Conservation (phyloP, 2,113 vertebrate genomes). For the Pomatorhinus ruficollis region DNA sequence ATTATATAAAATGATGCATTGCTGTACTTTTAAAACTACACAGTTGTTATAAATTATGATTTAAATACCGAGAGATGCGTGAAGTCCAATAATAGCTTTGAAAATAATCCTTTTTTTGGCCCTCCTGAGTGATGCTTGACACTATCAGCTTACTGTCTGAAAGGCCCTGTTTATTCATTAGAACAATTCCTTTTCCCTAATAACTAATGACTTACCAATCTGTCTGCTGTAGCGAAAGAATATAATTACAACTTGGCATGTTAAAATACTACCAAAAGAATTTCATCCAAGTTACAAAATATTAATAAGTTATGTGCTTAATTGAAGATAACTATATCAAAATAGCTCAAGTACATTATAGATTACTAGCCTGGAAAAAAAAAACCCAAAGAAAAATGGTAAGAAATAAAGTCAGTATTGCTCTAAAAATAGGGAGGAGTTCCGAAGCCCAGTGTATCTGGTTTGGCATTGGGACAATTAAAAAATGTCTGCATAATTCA, state of each 20-base stretch:
- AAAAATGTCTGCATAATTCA: not conserved
- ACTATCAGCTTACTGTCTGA: not conserved
- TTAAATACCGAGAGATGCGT: not conserved
- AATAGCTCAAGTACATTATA: not conserved
- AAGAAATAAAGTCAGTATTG: not conserved
- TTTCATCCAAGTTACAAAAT: slow-evolving; percentile 27
- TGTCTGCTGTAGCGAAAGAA: not conserved
- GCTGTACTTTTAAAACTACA: not conserved
- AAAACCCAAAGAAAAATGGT: not conserved
- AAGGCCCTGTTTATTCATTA: slow-evolving; percentile 8
- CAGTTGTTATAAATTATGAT: not conserved
- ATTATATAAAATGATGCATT: not conserved
- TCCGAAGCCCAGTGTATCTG: not conserved
- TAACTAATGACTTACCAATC: not conserved
- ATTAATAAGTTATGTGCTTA: slow-evolving; percentile 5
- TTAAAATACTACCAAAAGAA: slow-evolving; percentile 25
- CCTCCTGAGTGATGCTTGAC: not conserved
- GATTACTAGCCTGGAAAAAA: not conserved
- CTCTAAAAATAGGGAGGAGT: slow-evolving; percentile 30
- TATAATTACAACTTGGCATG: not conserved
- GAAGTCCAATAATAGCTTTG: not conserved
- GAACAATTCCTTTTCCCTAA: not conserved
- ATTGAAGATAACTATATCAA: slow-evolving; percentile 32
- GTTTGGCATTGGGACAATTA: slow-evolving; percentile 30
- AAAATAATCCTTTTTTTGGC: not conserved